Conservation (phyloP, 2,888 invertebrate genomes). For the Megamerina dolium region DNA sequence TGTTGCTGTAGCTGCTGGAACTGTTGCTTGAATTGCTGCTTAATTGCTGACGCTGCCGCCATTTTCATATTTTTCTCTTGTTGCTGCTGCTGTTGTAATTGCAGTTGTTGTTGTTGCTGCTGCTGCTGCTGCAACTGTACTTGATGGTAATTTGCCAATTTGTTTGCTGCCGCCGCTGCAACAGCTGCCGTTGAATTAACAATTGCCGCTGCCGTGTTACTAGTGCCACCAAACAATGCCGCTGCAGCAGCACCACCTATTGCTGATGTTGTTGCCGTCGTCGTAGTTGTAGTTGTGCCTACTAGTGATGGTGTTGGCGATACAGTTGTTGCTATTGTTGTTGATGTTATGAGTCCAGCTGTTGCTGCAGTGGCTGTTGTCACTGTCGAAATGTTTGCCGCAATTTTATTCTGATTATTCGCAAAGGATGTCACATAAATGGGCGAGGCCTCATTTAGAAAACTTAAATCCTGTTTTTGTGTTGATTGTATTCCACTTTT, state of each 20-base stretch:
- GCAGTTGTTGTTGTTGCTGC: slow-evolving; percentile 82
- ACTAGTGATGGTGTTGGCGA: slow-evolving; percentile 33
- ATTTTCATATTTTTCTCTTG: slow-evolving; percentile 1
- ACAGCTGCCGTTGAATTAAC: slow-evolving; percentile 52
- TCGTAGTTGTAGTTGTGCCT: slow-evolving; percentile 26
- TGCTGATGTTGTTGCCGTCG: slow-evolving; percentile 27
- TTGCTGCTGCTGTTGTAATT: slow-evolving; percentile 26
- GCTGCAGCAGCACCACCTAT: slow-evolving; percentile 25
- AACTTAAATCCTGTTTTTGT: slow-evolving; percentile 61
- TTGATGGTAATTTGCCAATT: slow-evolving; percentile 58
- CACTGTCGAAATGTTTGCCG: slow-evolving; percentile 52
- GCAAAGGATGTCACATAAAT: slow-evolving; percentile 76
- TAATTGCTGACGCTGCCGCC: slow-evolving; percentile 1
- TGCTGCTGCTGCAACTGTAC: slow-evolving; percentile 63
- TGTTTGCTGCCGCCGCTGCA: slow-evolving; percentile 15
- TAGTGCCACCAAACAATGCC: slow-evolving; percentile 26
- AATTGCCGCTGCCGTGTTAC: slow-evolving; percentile 20
- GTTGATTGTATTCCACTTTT: slow-evolving; percentile 48
- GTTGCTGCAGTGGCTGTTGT: slow-evolving; percentile 48
- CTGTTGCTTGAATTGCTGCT: neutral
- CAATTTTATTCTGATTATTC: slow-evolving; percentile 51
- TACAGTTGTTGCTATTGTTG: slow-evolving; percentile 30
- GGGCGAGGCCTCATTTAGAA: slow-evolving; percentile 73
- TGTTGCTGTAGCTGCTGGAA: neutral
- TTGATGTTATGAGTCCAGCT: slow-evolving; percentile 41